A percentile compares a stretch with the other conserved stretches of the same genome.
Conservation (phyloP, 2,797 vertebrate genomes). For the Moxostoma hubbsi region DNA sequence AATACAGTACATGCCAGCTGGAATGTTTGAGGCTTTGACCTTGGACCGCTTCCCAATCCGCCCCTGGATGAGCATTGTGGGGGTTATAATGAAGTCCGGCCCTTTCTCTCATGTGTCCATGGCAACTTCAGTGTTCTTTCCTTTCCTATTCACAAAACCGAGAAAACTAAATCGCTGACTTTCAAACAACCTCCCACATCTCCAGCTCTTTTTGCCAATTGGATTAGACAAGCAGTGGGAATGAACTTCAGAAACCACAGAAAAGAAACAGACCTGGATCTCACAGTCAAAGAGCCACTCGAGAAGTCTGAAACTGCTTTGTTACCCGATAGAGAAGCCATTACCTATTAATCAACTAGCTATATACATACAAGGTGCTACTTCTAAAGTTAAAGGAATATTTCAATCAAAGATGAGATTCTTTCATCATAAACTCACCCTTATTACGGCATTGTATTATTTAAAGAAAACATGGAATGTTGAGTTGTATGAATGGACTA, state of each 20-base stretch:
- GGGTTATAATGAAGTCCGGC: slow-evolving; percentile 54
- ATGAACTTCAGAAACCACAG: neutral
- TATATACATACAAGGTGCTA: no score
- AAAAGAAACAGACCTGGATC: neutral
- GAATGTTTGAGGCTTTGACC: slow-evolving; percentile 37
- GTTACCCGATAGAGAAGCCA: neutral
- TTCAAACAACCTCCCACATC: slow-evolving; percentile 32
- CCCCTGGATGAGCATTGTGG: slow-evolving; percentile 29
- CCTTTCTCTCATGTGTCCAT: slow-evolving; percentile 55
- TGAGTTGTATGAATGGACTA: no score
- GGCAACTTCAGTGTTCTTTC: slow-evolving; percentile 51
- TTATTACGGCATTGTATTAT: no score
- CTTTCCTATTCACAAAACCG: slow-evolving; percentile 3
- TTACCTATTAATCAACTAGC: neutral
- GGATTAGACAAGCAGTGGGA: slow-evolving; percentile 1
- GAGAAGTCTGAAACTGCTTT: neutral
- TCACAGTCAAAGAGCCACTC: neutral
- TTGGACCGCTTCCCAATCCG: slow-evolving; percentile 20
- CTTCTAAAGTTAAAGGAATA: no score
- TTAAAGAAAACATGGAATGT: no score
- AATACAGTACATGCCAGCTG: slow-evolving; percentile 16
- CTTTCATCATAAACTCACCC: no score
- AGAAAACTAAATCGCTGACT: slow-evolving; percentile 38
- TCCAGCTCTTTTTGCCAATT: neutral
- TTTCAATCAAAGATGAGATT: no score